phyloP scores from a whole-genome alignment of 2,113 vertebrate genomes.

The Phalacrocorax brasilianus region DNA sequence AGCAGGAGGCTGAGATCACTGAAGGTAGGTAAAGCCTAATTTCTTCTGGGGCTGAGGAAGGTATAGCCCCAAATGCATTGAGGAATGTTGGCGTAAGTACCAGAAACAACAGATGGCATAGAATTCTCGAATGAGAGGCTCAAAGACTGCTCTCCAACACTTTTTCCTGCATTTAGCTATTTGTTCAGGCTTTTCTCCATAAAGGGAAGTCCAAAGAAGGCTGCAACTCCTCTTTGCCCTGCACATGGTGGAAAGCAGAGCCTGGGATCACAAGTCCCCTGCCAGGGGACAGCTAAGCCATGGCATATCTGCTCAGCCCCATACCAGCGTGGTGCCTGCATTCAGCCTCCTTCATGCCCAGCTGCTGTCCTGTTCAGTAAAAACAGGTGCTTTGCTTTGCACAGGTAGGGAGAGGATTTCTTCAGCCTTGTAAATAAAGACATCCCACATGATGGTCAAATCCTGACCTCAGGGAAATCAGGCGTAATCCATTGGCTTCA shows the following conservation, averaged over 20 bases:
- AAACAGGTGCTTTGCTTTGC: not conserved
- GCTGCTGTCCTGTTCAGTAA: constrained; percentile 28
- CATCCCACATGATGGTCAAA: not conserved
- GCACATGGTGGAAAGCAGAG: not conserved
- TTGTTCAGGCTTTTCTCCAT: not conserved
- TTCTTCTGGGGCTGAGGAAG: not conserved
- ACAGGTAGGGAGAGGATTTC: not conserved
- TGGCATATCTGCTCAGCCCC: not conserved
- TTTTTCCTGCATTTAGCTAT: constrained; percentile 1
- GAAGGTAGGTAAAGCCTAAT: not conserved
- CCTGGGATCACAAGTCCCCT: not conserved
- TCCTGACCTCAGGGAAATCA: not conserved
- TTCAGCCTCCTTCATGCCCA: not conserved
- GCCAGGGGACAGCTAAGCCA: not conserved
- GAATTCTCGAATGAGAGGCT: not conserved
- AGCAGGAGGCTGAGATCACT: not conserved
- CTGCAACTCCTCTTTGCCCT: not conserved
- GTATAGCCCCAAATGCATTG: not conserved
- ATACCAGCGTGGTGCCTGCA: not conserved
- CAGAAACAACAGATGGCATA: not conserved
- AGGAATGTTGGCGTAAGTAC: not conserved
- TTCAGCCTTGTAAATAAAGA: not conserved
- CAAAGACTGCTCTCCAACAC: not conserved
- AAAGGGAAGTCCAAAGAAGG: not conserved
- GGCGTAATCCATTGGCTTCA: not conserved